Conservation (phyloP, 2,797 vertebrate species). For the Semotilus atromaculatus region DNA sequence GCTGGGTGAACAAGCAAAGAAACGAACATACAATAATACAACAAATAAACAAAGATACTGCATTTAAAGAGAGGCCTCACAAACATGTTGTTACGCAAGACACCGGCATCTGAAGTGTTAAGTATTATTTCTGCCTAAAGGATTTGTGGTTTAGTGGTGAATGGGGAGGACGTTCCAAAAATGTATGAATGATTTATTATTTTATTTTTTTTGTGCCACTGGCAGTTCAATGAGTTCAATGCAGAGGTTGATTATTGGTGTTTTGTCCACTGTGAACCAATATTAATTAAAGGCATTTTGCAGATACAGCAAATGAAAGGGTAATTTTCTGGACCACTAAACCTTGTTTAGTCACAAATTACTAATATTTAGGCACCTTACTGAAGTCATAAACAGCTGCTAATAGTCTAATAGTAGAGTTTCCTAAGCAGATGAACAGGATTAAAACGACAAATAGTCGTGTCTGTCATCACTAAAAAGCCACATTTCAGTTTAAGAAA, state of each 20-base stretch:
- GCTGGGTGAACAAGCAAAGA: conserved; percentile 64
- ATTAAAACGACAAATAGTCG: background rate
- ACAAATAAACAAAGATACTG: conserved; percentile 75
- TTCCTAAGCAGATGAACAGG: background rate
- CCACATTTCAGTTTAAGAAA: background rate
- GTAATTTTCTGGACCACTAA: background rate
- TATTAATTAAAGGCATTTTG: background rate
- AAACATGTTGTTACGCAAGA: conserved; percentile 30
- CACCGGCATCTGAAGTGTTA: conserved; percentile 35
- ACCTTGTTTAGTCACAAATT: background rate
- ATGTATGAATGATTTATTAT: no score
- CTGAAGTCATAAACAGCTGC: background rate
- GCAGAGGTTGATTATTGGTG: background rate
- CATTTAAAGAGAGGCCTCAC: conserved; percentile 62
- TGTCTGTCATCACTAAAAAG: background rate
- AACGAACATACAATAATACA: conserved; percentile 61
- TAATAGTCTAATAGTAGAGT: background rate
- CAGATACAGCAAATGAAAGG: background rate
- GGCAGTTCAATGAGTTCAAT: conserved; percentile 1
- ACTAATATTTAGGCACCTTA: background rate
- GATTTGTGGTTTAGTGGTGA: conserved; percentile 32
- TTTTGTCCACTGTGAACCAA: background rate
- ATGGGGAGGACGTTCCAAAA: background rate
- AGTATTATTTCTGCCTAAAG: conserved; percentile 43
- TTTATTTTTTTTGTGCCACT: conserved; percentile 3